Evolutionary conservation across 1,140 invertebrate genomes (phyloP), one percentile per base, ranked within the genome.

Genomic region (Drosophila neocordata): DNA sequence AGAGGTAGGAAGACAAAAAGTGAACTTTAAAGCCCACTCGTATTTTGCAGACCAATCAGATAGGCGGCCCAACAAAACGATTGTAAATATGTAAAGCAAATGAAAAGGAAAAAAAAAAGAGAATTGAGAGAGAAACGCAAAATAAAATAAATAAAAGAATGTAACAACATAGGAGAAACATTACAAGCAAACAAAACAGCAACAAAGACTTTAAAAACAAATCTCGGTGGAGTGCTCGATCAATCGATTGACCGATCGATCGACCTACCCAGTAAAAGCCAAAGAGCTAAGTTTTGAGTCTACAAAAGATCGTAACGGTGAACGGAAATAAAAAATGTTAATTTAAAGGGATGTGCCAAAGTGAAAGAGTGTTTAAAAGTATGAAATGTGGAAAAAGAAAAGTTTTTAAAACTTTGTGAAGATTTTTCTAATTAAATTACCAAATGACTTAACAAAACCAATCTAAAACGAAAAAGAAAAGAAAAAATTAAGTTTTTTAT

Each of bases 1-100:
- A 11, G 35, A 27, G 59, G 13, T 31, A 35, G 55, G 55, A 15
- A 63, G 8, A 55, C 15, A 75, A 74, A 67, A 55, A 48, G 41
- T 18, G 8, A 48, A 48, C 41, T 48, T 48, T 48, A 48, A 48
- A 48, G 15, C 41, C 41, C 41, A 48, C 41, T 48, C 15, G 41
- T 73, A 60, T 63, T 66, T 44, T 66, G 59, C 65, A 78, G 67
- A 72, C 83, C 82, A 85, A 88, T 87, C 74, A 73, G 68, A 82
- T 63, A 60, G 78, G 53, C 59, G 63, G 57, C 20, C 27, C n/a
- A 51, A 20, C 34, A 59, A 63, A 87, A 37, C 73, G 77, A 72
- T 81, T 81, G 74, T 87, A 82, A 85, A 78, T 66, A 65, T 20
- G 15, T 48, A 34, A 48, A 52, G 61, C 56, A 55, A 72, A 48